phyloP scores from a whole-genome alignment of 2,888 invertebrate species.

The Chironomus tentans region DNA sequence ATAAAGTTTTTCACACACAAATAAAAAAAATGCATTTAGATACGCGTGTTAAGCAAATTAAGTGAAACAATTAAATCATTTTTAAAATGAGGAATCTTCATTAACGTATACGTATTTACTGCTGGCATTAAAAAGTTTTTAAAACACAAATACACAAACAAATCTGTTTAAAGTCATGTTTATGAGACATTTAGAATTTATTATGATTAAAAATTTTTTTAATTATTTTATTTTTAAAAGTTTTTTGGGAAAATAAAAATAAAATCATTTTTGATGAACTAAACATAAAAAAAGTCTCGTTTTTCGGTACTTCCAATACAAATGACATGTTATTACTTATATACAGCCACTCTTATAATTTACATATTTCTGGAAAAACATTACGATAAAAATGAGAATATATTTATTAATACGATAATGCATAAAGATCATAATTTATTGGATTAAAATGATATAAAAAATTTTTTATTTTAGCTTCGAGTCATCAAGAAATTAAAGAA shows the following conservation, averaged over 20 bases:
- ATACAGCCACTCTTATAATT: too few species aligned
- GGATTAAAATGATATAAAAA: too few species aligned
- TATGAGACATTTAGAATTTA: not conserved
- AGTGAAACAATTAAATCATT: constrained; percentile 13
- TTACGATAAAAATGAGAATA: too few species aligned
- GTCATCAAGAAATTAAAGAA: too few species aligned
- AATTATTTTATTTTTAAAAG: not conserved
- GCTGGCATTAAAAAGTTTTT: not conserved
- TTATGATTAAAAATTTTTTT: not conserved
- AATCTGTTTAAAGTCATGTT: not conserved
- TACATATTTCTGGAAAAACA: too few species aligned
- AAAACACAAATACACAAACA: not conserved
- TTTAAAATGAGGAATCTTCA: constrained; percentile 13
- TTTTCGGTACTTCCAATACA: not conserved
- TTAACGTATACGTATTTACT: constrained; percentile 22
- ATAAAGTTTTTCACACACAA: not conserved
- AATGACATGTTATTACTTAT: too few species aligned
- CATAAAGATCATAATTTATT: too few species aligned
- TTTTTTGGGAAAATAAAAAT: not conserved
- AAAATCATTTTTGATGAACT: not conserved
- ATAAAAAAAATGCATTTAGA: constrained; percentile 1
- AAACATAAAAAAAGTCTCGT: not conserved
- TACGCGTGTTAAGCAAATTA: not conserved
- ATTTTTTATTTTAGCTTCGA: too few species aligned
- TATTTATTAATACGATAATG: too few species aligned